A percentile compares a stretch with the other conserved stretches of the same genome.
Evolutionary conservation across 2,113 vertebrate genomes (phyloP).

Genomic region (Rhabdornis inornatus): DNA sequence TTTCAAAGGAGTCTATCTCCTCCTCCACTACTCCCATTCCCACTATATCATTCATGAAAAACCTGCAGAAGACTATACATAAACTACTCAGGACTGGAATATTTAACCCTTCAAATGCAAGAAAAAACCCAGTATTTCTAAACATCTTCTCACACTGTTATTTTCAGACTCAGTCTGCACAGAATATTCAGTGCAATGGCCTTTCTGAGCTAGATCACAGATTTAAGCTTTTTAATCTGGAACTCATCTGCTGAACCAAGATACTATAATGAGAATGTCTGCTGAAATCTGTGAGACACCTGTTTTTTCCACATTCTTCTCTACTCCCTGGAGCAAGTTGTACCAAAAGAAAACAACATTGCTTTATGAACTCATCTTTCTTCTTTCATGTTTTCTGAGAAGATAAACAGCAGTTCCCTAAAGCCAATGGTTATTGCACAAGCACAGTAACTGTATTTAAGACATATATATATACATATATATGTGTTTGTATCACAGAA

Average conservation of each 20-base stretch:
- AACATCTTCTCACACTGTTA: not conserved
- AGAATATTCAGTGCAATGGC: not conserved
- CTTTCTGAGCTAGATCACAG: not conserved
- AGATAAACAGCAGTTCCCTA: constrained; percentile 7
- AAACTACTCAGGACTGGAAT: not conserved
- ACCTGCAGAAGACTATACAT: not conserved
- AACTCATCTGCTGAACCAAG: constrained; percentile 1
- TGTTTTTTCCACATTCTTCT: constrained; percentile 55
- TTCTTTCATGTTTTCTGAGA: constrained; percentile 44
- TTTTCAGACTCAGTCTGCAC: not conserved
- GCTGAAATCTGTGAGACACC: constrained; percentile 46
- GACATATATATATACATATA: not conserved
- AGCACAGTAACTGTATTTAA: not conserved
- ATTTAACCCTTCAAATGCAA: not conserved
- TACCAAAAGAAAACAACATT: constrained; percentile 59
- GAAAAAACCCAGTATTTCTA: not conserved
- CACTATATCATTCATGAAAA: not conserved
- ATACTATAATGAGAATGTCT: not conserved
- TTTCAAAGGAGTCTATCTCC: not conserved
- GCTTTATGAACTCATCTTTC: constrained; percentile 30
- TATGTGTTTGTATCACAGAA: not conserved
- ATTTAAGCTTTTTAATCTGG: not conserved
- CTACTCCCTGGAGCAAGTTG: constrained; percentile 12
- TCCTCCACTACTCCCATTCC: not conserved
- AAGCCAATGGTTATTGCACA: constrained; percentile 1